A percentile compares a stretch with the other conserved stretches of the same genome.
phyloP scores from a whole-genome alignment of 2,797 vertebrate genomes.

The Enteromius argenteus region DNA sequence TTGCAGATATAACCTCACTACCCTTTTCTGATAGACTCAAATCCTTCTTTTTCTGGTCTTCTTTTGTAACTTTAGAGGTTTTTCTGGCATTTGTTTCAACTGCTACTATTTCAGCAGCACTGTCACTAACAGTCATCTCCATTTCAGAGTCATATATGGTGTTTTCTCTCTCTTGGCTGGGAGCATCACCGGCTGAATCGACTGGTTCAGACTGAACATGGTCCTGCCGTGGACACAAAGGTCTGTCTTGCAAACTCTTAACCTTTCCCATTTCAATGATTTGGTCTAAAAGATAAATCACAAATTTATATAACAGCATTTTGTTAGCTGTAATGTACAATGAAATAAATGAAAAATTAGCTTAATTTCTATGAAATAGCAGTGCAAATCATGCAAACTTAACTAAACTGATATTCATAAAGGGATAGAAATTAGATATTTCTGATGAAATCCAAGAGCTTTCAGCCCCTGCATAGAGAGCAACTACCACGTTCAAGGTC shows the following conservation, averaged over 20 bases:
- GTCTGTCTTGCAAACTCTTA: not conserved
- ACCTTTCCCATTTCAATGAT: slow-evolving; percentile 35
- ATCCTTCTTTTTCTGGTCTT: not conserved
- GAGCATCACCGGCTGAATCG: not conserved
- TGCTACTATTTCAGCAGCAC: slow-evolving; percentile 66
- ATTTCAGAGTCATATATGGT: slow-evolving; percentile 70
- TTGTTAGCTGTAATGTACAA: not conserved
- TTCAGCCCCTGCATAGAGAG: not conserved
- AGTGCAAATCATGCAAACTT: not conserved
- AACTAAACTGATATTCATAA: not conserved
- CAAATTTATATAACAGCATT: not conserved
- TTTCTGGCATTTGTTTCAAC: slow-evolving; percentile 70
- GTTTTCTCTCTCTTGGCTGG: slow-evolving; percentile 47
- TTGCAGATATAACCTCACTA: slow-evolving; percentile 18
- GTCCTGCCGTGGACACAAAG: slow-evolving; percentile 49
- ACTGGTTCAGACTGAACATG: not conserved
- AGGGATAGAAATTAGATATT: not conserved
- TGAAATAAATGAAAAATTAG: too few species aligned
- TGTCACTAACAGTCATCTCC: slow-evolving; percentile 74
- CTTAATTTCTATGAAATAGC: not conserved
- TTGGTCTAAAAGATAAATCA: slow-evolving; percentile 24
- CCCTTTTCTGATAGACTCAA: slow-evolving; percentile 3
- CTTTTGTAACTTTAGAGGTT: slow-evolving; percentile 29
- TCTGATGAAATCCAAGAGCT: not conserved
- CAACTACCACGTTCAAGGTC: not conserved